Base-by-base conservation (phyloP, 2,113 vertebrate genomes). In the Platycercus adscitus region DNA sequence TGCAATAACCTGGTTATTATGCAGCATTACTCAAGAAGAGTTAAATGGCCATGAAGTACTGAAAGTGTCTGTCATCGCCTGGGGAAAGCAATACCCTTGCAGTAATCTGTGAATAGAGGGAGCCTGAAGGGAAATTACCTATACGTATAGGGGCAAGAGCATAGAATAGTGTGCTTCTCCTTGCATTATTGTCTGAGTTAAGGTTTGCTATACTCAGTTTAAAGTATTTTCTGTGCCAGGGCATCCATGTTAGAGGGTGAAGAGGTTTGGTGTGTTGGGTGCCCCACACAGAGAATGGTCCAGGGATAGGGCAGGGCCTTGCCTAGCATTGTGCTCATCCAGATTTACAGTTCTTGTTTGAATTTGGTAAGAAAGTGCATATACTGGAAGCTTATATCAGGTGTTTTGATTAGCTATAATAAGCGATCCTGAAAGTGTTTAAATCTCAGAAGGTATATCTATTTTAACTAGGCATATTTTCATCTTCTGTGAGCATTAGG, bases 41-140 rank as follows among this genome's bases (percentile, higher is more conserved):
- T 91, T 96, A 95, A 97, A 97, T 93, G 93, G 96, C 85, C 91
- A 82, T 46, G 66, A 95, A 97, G 95, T 84, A 95, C 93, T 96
- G 96, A 92, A 93, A 93, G 76, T 94, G 95, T 97, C 96, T 89
- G 56, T 96, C 89, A 89, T 94, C 96, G 95, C 83, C 49, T 70
- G 94, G 83, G 86, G 91, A 92, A 92, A 92, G 70, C 72, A 75
- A 41, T 53, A 41, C 55, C 63, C 64, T 52, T 31, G 23, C 56
- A 5, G 78, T 75, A 75, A 84, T 44, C 85, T 79, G 81, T 44
- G 83, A 60, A 18, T 1, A 55, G 73, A 83, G 53, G 86, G 85
- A 70, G 66, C 85, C 95, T 46, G 44, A 52, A 93, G 75, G 84
- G 85, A 89, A 64, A 31, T 63, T 50, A 15, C 73, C n/a, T 69